These are phyloP conservation scores for Colistium nudipinnis DNA, from an alignment of 2,113 vertebrate species.

Conservation along the genomic window DNA sequence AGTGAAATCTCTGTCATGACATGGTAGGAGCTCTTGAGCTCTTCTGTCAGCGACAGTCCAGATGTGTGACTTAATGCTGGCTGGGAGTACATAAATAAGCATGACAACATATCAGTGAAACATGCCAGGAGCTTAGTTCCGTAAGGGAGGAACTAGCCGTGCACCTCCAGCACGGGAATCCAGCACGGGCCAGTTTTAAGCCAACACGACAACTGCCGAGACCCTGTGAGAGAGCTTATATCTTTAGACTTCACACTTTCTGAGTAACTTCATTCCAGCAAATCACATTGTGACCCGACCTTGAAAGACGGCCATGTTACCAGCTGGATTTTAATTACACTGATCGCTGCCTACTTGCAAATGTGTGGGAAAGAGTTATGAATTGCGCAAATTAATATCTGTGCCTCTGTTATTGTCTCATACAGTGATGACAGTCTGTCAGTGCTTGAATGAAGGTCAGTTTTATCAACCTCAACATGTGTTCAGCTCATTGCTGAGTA, in stretches of 20 bases:
- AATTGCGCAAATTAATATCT: neutral
- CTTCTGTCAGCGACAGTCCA: slow-evolving; percentile 57
- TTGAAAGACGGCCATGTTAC: slow-evolving; percentile 52
- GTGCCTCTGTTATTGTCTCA: neutral
- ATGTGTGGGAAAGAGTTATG: slow-evolving; percentile 11
- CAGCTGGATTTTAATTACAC: slow-evolving; percentile 45
- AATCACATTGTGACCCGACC: slow-evolving; percentile 53
- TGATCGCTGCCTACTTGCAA: slow-evolving; percentile 3
- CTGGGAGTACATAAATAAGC: slow-evolving; percentile 65
- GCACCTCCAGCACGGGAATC: slow-evolving; percentile 44
- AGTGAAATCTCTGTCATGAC: slow-evolving; percentile 28
- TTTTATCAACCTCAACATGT: slow-evolving; percentile 23
- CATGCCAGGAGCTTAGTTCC: slow-evolving; percentile 47
- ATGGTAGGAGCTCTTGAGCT: slow-evolving; percentile 25
- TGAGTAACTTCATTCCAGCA: slow-evolving; percentile 52
- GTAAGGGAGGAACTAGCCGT: slow-evolving; percentile 43
- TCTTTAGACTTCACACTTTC: slow-evolving; percentile 70
- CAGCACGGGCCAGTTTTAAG: slow-evolving; percentile 56
- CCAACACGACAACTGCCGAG: slow-evolving; percentile 67
- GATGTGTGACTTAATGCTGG: slow-evolving; percentile 66
- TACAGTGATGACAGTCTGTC: neutral
- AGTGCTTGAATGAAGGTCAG: neutral
- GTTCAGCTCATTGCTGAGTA: slow-evolving; percentile 2
- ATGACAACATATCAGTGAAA: slow-evolving; percentile 63
- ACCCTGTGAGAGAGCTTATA: slow-evolving; percentile 67